Evolutionary conservation across 1,140 invertebrate genomes (phyloP), one percentile per base, ranked within the genome.

Genomic region (Neotoxoptera formosana): DNA sequence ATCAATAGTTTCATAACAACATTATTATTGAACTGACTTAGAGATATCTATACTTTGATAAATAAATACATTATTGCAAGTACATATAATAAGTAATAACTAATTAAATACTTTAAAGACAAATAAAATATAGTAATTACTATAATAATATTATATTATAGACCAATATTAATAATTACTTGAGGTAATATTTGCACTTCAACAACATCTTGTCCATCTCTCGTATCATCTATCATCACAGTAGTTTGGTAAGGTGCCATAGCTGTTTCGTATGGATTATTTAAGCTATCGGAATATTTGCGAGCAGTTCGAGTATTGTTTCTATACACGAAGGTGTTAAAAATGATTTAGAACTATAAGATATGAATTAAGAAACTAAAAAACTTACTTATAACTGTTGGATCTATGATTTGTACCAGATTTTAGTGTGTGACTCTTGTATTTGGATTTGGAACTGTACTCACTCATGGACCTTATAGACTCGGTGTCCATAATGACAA

Each of bases 131-230:
- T 67, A 53, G 21, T 23, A 53, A 53, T 21, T 7, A 53, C 17
- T 51, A 14, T 21, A 53, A 21, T 53, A 53, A 53, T 53, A 53
- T 53, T 53, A 0, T 23, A 23, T 0, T 53, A 53, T 53, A 2
- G 20, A 53, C 21, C 6, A 76, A 76, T n/a, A 67, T 67, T 17
- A 86, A 91, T 45, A 89, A 60, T 87, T 93, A 95, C 94, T 95
- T 96, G 96, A 0, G 98, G 98, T 83, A 99, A 95, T 94, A 99
- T 99, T 95, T 99, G 98, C 88, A 99, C 98, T 95, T 98, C 97
- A 83, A 98, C 98, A 14, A 98, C 97, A 95, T 98, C 97, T 95
- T 97, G 97, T 8, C 96, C 97, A 95, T 96, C 96, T 14, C 96
- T 96, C 87, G 96, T 96, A 94, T 97, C 96, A 94, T 97, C 96